Base-by-base conservation (phyloP, 2,888 invertebrate species). In the Malacosoma neustria region DNA sequence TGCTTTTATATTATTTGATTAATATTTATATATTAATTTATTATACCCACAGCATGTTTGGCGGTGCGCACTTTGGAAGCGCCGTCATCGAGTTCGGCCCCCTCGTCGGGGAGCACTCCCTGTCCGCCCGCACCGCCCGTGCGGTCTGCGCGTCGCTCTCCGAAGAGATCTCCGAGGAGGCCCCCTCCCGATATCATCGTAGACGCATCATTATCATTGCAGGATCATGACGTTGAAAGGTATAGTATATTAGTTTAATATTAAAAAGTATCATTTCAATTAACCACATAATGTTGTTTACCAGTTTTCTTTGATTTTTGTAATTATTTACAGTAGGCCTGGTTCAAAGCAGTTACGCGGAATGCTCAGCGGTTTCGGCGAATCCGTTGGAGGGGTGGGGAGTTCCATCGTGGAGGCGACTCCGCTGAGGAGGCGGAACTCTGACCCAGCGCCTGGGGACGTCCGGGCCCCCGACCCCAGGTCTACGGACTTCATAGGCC, bases 391-490 rank as follows among this genome's bases (percentile, higher is more conserved):
- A 9, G 35, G 40, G 37, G 33, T 34, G 11, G 33, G 13, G 33
- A 35, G 35, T 36, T 69, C 22, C 9, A 65, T 75, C 36, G 68
- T 71, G 14, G 62, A 62, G 38, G 88, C 87, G 48, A 67, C 87
- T 38, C 88, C 90, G 48, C 71, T 92, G 39, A 86, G 90, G 22
- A 84, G 93, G 13, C 80, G 93, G 43, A 93, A 93, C 72, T 92
- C 92, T 2, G 93, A 93, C 76, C 93, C 93, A 0, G 89, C 57
- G 79, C 62, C 87, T 58, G 67, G 73, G 54, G 62, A 92, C 89
- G 62, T 89, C 89, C 49, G 92, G 84, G 77, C 61, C 41, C 40
- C 48, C 30, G 77, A 65, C 73, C 88, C 57, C 63, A 81, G 72
- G 68, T 87, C 50, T 72, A 87, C 56, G 42, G 89, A 64, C 72